Conservation (phyloP, 2,113 vertebrate genomes). For the Eclectus roratus region DNA sequence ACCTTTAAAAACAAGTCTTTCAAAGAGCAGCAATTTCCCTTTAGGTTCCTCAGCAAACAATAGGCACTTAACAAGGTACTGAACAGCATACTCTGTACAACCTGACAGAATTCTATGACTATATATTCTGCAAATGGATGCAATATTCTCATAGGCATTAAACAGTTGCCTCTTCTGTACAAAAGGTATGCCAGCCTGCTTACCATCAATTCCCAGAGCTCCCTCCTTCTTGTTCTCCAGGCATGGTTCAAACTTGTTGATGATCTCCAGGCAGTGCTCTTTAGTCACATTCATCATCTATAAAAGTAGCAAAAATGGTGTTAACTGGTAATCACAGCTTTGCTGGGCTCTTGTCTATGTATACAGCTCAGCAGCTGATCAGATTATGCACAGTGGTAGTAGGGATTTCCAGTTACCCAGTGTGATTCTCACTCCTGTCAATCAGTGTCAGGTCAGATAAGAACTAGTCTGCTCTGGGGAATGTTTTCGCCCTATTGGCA, state of each 20-base stretch:
- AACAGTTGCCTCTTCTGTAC: neutral
- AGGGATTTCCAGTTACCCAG: slow-evolving; percentile 39
- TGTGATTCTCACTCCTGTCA: slow-evolving; percentile 64
- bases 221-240: slow-evolving; percentile 86
- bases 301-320: neutral
- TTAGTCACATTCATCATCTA: slow-evolving; percentile 89
- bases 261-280: slow-evolving; percentile 88
- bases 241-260: slow-evolving; percentile 94
- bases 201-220: slow-evolving; percentile 94
- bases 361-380: neutral
- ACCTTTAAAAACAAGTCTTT: neutral
- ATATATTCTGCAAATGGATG: neutral
- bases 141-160: neutral
- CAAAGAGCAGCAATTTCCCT: neutral
- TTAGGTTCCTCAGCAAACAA: neutral
- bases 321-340: neutral
- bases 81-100: neutral
- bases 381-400: neutral
- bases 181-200: slow-evolving; percentile 1
- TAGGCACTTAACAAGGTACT: neutral
- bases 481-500: slow-evolving; percentile 37
- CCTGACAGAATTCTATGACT: neutral
- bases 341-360: neutral
- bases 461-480: neutral
- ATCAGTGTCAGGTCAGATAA: slow-evolving; percentile 64